These are phyloP conservation scores for Liparis tanakae DNA, from an alignment of 2,797 vertebrate species.

Conservation along the genomic window DNA sequence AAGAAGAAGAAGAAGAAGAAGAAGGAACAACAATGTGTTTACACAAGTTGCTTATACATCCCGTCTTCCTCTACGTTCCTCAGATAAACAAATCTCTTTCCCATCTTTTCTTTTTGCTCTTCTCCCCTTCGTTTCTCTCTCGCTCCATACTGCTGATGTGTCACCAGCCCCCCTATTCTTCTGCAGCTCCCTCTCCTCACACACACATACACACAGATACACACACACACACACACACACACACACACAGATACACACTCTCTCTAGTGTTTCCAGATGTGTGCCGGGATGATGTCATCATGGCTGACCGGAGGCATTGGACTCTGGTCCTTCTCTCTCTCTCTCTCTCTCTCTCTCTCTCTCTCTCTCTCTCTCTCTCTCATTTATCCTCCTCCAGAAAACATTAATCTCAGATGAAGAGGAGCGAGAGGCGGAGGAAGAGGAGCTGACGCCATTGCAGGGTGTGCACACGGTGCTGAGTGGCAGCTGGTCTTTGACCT, in stretches of 20 bases:
- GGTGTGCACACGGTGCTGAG: constrained; percentile 35
- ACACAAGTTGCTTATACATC: constrained; percentile 40
- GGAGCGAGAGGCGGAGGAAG: constrained; percentile 52
- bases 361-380: constrained; percentile 23
- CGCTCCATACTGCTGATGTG: constrained; percentile 76
- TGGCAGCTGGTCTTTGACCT: constrained; percentile 53
- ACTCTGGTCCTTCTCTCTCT: constrained; percentile 45
- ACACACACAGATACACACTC: constrained; percentile 43
- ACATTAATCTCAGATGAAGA: constrained; percentile 60
- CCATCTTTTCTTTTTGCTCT: constrained; percentile 7
- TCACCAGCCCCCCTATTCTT: constrained; percentile 66
- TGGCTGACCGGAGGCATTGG: constrained; percentile 75
- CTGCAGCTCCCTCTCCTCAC: constrained; percentile 39
- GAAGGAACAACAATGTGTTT: constrained; percentile 18
- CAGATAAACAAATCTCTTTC: constrained; percentile 46
- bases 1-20: too few relatives aligned
- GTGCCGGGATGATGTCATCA: constrained; percentile 83
- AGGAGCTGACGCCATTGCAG: too few relatives aligned
- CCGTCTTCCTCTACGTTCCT: constrained; percentile 43
- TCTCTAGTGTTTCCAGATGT: constrained; percentile 83
- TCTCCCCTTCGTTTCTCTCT: constrained; percentile 16
- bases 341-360: background rate
- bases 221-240: constrained; percentile 11
- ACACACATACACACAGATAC: constrained; percentile 29
- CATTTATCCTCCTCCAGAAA: constrained; percentile 62